A percentile compares a stretch with the other conserved stretches of the same genome.
Conservation (phyloP, 2,888 invertebrate species). For the Andrena camellia region DNA sequence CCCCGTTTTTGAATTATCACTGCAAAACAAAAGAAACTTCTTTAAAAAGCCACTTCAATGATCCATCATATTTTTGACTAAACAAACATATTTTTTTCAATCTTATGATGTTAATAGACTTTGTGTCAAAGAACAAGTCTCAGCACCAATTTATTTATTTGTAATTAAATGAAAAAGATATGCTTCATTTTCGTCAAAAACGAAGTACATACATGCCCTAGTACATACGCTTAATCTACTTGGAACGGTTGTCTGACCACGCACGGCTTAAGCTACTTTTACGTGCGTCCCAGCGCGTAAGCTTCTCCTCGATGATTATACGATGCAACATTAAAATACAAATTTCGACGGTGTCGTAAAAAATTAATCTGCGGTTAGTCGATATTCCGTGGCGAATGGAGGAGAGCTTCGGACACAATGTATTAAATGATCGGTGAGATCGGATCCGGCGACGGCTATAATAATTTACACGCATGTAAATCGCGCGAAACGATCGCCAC, state of each 20-base stretch:
- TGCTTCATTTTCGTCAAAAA: too few relatives aligned
- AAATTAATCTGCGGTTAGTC: conserved; percentile 25
- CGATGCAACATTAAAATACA: background rate
- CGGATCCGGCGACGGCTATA: background rate
- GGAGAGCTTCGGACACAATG: conserved; percentile 8
- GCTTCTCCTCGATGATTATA: too few relatives aligned
- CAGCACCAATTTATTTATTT: too few relatives aligned
- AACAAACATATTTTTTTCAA: background rate
- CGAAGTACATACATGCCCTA: too few relatives aligned
- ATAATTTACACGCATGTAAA: conserved; percentile 54
- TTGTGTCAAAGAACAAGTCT: too few relatives aligned
- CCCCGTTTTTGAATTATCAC: too few relatives aligned
- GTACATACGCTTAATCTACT: background rate
- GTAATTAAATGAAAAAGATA: too few relatives aligned
- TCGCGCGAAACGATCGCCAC: conserved; percentile 26
- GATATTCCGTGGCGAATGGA: conserved; percentile 6
- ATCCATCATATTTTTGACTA: too few relatives aligned
- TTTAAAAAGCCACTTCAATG: too few relatives aligned
- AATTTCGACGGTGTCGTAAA: conserved; percentile 3
- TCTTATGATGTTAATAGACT: too few relatives aligned
- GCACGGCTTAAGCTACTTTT: background rate
- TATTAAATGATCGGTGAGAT: background rate
- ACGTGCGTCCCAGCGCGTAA: background rate
- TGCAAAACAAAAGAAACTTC: too few relatives aligned
- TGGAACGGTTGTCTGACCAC: background rate